Evolutionary conservation across 2,888 invertebrate genomes (phyloP), one percentile per base, ranked within the genome.

Genomic region (Lasioglossum figueresi): DNA sequence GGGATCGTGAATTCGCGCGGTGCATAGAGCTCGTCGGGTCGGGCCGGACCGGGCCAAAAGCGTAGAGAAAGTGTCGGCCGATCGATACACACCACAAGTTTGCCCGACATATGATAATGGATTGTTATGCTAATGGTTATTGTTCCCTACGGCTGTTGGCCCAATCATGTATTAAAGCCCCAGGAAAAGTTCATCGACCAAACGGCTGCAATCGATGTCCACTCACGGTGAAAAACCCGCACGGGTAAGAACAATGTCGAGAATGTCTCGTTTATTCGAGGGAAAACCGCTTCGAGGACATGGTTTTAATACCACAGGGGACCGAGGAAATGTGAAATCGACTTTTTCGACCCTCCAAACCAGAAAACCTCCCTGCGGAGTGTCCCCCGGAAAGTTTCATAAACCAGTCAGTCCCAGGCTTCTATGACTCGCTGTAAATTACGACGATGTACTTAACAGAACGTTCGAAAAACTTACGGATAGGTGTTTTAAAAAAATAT

Each of bases 111-210:
- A 70, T 59, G 66, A 75, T 83, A 80, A 83, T 87, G 45, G 63
- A 83, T 80, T 76, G 76, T 87, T 80, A 79, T 83, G 80, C 78
- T 83, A 87, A 87, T 87, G 52, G 63, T 16, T 52, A 85, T 70
- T 85, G 76, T 82, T 85, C 63, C 14, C 66, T 45, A 45, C 45
- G 34, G 79, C 72, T 27, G 43, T 40, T 16, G 31, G 45, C 68
- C 43, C 70, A 71, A 72, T 80, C 63, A 80, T 34, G 23, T 23
- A 66, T 79, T 76, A 83, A 85, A 86, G 52, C 76, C 23, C 16
- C 31, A 12, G 27, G 27, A 75, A 79, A 76, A 78, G 52, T 76
- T 85, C 73, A 56, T 48, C n/a, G 79, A 14, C 70, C 37, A 63
- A 72, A 45, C 59, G 27, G n/a, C 37, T 59, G 16, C 16, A 37